phyloP scores from a whole-genome alignment of 2,113 vertebrate genomes.

The Fukomys damarensis region DNA sequence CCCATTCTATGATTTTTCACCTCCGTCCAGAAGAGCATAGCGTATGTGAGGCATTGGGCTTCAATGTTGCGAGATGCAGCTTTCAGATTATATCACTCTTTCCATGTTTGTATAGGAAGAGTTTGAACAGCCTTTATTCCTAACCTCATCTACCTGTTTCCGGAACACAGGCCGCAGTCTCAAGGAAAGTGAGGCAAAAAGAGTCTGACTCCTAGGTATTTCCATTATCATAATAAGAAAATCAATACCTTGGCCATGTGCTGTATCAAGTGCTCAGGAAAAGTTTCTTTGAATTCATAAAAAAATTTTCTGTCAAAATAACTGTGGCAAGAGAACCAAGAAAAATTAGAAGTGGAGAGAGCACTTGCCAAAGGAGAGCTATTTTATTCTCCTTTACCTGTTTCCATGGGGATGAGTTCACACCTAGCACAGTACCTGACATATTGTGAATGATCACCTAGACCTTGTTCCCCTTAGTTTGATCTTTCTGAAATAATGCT shows the following conservation, averaged over 20 bases:
- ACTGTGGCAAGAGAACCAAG: background rate
- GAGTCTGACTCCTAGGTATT: background rate
- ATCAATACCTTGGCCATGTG: background rate
- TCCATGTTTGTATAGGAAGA: background rate
- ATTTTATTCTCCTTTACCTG: background rate
- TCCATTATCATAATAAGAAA: background rate
- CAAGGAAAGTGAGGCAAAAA: background rate
- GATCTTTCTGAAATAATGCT: background rate
- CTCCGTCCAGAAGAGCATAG: background rate
- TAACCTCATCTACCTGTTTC: background rate
- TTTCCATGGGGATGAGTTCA: background rate
- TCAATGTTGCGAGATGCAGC: background rate
- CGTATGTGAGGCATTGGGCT: background rate
- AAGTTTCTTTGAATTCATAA: slow-evolving; percentile 28
- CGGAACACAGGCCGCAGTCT: background rate
- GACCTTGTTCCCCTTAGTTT: background rate
- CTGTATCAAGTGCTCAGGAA: background rate
- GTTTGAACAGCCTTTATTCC: background rate
- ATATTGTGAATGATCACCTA: background rate
- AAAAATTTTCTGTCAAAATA: background rate
- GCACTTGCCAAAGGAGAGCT: background rate
- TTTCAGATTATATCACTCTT: background rate
- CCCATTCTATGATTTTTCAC: background rate
- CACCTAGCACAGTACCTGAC: background rate
- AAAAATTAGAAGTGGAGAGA: background rate